phyloP scores from a whole-genome alignment of 2,797 vertebrate species.

The Melanotaenia nigrans region DNA sequence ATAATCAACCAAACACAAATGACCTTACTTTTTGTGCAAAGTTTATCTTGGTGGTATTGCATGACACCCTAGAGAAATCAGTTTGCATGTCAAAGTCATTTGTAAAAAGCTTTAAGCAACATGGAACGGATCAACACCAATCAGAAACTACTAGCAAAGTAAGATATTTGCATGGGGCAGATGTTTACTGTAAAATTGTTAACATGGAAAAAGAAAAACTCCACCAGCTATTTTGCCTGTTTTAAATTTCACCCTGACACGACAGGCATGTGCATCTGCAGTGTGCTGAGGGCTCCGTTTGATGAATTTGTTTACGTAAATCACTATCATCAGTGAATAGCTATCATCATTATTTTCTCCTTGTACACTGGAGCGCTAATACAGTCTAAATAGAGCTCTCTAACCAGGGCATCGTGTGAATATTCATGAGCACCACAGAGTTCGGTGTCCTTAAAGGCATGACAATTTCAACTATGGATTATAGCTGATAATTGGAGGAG shows the following conservation, averaged over 20 bases:
- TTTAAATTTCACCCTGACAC: slow-evolving; percentile 9
- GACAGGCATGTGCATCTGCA: slow-evolving; percentile 5
- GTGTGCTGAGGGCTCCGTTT: slow-evolving; percentile 41
- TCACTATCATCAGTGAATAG: slow-evolving; percentile 71
- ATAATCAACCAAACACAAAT: background rate
- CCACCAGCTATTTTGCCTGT: background rate
- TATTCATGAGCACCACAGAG: slow-evolving; percentile 63
- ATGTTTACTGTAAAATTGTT: slow-evolving; percentile 6
- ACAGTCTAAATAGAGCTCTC: slow-evolving; percentile 67
- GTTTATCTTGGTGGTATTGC: no score
- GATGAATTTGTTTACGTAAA: slow-evolving; percentile 73
- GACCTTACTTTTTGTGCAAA: no score
- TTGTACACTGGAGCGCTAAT: slow-evolving; percentile 59
- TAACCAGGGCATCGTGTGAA: slow-evolving; percentile 57
- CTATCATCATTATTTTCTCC: slow-evolving; percentile 66
- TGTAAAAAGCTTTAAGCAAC: background rate
- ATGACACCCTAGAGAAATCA: background rate
- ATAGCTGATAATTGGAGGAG: slow-evolving; percentile 58
- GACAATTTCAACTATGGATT: slow-evolving; percentile 54
- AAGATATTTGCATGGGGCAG: background rate
- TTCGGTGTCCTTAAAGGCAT: slow-evolving; percentile 46
- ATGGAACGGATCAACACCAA: background rate
- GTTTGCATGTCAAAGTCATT: background rate
- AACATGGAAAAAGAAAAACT: slow-evolving; percentile 13
- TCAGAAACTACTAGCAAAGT: background rate